Evolutionary conservation across 2,113 vertebrate genomes (phyloP).

Genomic region (Planiliza haematocheilus): DNA sequence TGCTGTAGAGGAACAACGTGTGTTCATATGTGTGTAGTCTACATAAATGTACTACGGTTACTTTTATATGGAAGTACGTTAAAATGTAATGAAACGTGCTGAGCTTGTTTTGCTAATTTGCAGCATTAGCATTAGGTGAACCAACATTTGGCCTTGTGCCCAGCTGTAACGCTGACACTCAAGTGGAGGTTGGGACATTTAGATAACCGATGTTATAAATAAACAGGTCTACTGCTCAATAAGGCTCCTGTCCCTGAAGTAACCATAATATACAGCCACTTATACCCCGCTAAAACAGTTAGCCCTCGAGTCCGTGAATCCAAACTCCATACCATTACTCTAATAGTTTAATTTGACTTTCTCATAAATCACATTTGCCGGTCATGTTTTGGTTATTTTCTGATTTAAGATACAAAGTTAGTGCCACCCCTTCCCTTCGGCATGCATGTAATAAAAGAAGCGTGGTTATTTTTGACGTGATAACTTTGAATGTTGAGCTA

Average conservation of each 20-base stretch:
- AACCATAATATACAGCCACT: neutral
- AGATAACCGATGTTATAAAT: neutral
- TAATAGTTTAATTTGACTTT: neutral
- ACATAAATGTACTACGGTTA: neutral
- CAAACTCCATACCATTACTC: neutral
- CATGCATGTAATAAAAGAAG: neutral
- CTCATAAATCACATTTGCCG: rapidly evolving
- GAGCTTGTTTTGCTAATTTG: conserved; percentile 28
- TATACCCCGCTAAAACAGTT: neutral
- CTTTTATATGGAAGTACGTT: neutral
- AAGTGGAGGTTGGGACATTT: neutral
- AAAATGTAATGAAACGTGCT: neutral
- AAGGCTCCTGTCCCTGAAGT: neutral
- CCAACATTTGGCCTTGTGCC: neutral
- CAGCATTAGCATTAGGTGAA: neutral
- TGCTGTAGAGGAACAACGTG: neutral
- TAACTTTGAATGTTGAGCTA: conserved; percentile 3
- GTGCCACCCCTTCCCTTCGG: neutral
- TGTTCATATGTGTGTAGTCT: neutral
- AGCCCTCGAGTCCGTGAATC: neutral
- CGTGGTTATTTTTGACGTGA: neutral
- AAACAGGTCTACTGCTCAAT: neutral
- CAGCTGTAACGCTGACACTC: neutral
- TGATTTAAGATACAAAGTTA: rapidly evolving
- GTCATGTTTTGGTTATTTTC: rapidly evolving